Base-by-base conservation (phyloP, 2,113 vertebrate genomes). In the Erythrocercus mccallii region DNA sequence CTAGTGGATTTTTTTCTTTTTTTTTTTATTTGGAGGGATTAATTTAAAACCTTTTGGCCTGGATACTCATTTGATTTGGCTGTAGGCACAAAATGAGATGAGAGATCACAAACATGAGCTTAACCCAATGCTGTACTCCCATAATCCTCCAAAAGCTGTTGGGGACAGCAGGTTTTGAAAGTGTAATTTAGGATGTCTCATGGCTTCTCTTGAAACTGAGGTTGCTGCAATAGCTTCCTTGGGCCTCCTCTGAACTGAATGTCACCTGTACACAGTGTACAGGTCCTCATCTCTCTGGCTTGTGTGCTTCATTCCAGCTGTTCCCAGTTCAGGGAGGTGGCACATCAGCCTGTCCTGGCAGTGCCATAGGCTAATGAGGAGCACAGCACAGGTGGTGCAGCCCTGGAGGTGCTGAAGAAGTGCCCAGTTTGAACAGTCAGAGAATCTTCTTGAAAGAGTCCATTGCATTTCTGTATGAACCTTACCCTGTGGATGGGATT, bases 11-110 rank as follows among this genome's bases (percentile, higher is more conserved):
- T 47, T 19, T 20, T 62, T 2, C 9, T 35, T 30, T 8, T 35
- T 45, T 40, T 15, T 24, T 19, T 61, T n/a, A 2, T 78, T 65
- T 74, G 4, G 13, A 47, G 13, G 42, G 82, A 77, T 90, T 83
- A 88, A 51, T 90, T 94, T 94, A 82, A 94, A 95, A 77, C 60
- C 80, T 90, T 86, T 83, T 83, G 81, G 71, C 45, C 77, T 95
- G 89, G 68, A 74, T 84, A 81, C 65, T 92, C 51, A 30, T 86
- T 94, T 91, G 77, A 68, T 88, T 81, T 84, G 69, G 31, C 76
- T 30, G 37, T 27, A 45, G 86, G 60, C 82, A 90, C 40, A 88
- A 60, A 90, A 94, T 90, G 85, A 88, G 53, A 61, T 0, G 0
- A 64, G 58, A 72, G 79, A 44, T 73, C 31, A 56, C 56, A 84